Conservation (phyloP, 2,113 vertebrate genomes). For the Carettochelys insculpta region DNA sequence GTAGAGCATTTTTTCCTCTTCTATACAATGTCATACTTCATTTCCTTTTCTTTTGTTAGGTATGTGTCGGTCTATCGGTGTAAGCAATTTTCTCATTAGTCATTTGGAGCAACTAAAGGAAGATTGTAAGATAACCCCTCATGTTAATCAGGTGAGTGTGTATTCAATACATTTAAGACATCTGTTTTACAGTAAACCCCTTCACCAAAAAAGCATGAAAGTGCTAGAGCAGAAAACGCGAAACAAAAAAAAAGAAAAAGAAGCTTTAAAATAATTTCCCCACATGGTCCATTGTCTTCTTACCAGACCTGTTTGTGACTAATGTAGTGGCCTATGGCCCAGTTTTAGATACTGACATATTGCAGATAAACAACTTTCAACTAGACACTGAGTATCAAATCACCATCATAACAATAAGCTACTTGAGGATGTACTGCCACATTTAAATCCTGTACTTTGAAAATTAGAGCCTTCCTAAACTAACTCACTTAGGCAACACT, state of each 20-base stretch:
- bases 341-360: neutral
- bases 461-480: neutral
- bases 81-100: slow-evolving; percentile 86
- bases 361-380: neutral
- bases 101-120: slow-evolving; percentile 85
- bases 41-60: slow-evolving; percentile 62
- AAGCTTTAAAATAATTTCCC: neutral
- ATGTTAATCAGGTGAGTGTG: slow-evolving; percentile 79
- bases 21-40: neutral
- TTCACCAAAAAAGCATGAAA: too few relatives aligned
- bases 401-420: neutral
- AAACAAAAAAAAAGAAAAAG: neutral
- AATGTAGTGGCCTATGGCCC: neutral
- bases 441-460: neutral
- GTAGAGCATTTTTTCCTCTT: neutral
- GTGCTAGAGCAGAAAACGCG: neutral
- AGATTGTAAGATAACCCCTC: slow-evolving; percentile 75
- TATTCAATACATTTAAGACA: neutral
- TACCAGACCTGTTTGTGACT: neutral
- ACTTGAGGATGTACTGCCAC: neutral
- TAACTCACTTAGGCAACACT: neutral
- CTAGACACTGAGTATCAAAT: neutral
- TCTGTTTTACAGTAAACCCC: neutral
- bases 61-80: slow-evolving; percentile 79
- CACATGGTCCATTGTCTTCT: neutral